Conservation (phyloP, 92 coral and sea anemone species). For the Palythoa heliodiscus region DNA sequence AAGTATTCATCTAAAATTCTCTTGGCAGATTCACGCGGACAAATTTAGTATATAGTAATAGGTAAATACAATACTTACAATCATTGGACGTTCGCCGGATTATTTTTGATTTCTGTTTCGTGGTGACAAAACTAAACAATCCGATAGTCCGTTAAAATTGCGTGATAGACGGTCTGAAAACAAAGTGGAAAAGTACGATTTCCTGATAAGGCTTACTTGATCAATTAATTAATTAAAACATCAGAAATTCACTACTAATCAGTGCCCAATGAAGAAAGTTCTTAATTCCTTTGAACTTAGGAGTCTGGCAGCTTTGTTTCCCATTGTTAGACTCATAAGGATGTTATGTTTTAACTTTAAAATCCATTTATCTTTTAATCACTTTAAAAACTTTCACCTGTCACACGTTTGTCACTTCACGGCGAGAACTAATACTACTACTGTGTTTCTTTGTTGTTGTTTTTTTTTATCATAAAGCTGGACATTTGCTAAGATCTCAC, state of each 20-base stretch:
- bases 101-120: not conserved
- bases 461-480: not conserved
- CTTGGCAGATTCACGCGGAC: no score
- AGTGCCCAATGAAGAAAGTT: not conserved
- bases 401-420: no score
- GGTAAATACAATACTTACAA: not conserved
- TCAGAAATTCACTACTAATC: not conserved
- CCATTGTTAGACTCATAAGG: not conserved
- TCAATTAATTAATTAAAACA: not conserved
- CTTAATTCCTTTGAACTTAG: not conserved
- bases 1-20: no score
- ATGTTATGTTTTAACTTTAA: not conserved
- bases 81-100: not conserved
- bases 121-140: not conserved
- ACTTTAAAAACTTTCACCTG: no score
- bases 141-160: not conserved
- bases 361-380: not conserved
- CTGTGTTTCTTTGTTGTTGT: not conserved
- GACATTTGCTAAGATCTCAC: not conserved
- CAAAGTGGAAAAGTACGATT: not conserved
- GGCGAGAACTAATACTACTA: no score
- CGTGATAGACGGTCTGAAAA: not conserved
- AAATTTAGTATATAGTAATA: not conserved
- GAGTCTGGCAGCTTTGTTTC: not conserved
- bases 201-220: constrained; percentile 1